These are phyloP conservation scores for Melanargia galathea DNA, from an alignment of 2,888 invertebrate genomes.

Conservation along the genomic window DNA sequence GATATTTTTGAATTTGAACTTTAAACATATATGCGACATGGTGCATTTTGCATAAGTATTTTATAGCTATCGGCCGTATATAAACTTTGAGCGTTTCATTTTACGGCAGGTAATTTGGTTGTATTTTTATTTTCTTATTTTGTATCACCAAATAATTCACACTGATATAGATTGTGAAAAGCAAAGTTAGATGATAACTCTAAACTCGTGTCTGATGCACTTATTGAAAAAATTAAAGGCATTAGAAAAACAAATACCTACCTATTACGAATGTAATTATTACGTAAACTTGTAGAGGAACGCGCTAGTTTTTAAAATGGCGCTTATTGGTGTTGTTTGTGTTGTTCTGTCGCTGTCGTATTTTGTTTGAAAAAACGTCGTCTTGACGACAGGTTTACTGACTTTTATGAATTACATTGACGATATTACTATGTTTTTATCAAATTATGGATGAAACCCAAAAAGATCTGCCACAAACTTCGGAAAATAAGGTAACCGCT, in stretches of 20 bases:
- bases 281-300: constrained; percentile 9
- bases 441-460: constrained; percentile 77
- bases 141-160: too few species aligned
- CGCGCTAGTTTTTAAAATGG: constrained; percentile 39
- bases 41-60: neutral
- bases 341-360: constrained; percentile 56
- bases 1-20: neutral
- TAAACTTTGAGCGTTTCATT: neutral
- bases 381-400: constrained; percentile 75
- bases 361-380: constrained; percentile 65
- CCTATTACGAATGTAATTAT: too few species aligned
- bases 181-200: too few species aligned
- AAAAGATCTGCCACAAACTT: constrained; percentile 54
- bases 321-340: constrained; percentile 45
- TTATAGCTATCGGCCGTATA: neutral
- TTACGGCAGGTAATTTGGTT: neutral
- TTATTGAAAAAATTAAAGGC: too few species aligned
- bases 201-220: too few species aligned
- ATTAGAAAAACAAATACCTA: too few species aligned
- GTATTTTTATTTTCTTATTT: too few species aligned
- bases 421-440: constrained; percentile 71
- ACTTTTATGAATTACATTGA: constrained; percentile 59
- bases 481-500: constrained; percentile 64
- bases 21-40: neutral
- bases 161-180: too few species aligned